These are phyloP conservation scores for Ptilodon capucinus DNA, from an alignment of 2,888 invertebrate species.

Conservation along the genomic window DNA sequence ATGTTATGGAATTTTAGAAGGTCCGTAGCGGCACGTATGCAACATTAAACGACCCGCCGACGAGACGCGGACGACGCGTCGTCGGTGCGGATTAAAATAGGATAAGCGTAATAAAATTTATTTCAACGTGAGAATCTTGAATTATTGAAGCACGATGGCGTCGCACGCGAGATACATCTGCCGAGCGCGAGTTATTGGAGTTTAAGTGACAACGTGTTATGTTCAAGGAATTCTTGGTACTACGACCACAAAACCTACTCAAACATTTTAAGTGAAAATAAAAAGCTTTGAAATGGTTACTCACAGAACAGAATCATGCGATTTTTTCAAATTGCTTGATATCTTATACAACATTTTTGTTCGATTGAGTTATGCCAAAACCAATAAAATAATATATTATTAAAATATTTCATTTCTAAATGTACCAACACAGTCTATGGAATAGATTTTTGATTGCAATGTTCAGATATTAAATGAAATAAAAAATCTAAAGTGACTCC, in stretches of 20 bases:
- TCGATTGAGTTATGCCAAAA: neutral
- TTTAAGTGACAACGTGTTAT: neutral
- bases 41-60: constrained; percentile 20
- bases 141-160: constrained; percentile 26
- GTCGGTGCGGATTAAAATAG: constrained; percentile 30
- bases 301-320: too few species aligned
- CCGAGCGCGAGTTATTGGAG: neutral
- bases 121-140: constrained; percentile 28
- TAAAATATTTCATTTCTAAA: neutral
- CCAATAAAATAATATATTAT: too few species aligned
- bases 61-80: neutral
- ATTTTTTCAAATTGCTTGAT: too few species aligned
- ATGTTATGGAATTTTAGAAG: constrained; percentile 41
- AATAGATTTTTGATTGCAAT: neutral
- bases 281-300: neutral
- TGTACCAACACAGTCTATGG: neutral
- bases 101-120: constrained; percentile 33
- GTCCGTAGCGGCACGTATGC: constrained; percentile 10
- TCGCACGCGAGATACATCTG: neutral
- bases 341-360: too few species aligned
- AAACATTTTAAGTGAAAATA: too few species aligned
- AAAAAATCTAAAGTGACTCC: neutral
- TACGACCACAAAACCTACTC: too few species aligned
- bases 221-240: too few species aligned
- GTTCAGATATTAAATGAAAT: neutral